Conservation (phyloP, 2,113 vertebrate species). For the Oreochromis tanganicae region DNA sequence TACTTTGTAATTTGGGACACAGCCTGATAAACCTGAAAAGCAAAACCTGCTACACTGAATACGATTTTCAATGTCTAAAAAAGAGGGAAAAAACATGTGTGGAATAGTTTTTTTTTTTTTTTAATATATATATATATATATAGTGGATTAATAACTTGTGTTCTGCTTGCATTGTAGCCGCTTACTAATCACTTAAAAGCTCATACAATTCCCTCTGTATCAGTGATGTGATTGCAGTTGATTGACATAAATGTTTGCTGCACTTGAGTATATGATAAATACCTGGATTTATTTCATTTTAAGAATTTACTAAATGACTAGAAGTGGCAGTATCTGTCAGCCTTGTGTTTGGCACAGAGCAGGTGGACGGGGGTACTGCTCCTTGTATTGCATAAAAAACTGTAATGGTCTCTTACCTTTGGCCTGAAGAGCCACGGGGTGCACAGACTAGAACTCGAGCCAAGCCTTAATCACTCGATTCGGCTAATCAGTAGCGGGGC, state of each 20-base stretch:
- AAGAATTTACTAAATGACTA: not conserved
- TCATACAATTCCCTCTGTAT: conserved; percentile 22
- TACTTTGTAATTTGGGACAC: not conserved
- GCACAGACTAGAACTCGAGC: not conserved
- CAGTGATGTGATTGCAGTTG: not conserved
- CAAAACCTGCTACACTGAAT: not conserved
- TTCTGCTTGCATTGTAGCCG: conserved; percentile 61
- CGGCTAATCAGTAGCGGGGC: not conserved
- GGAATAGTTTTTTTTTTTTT: not conserved
- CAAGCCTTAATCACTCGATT: not conserved
- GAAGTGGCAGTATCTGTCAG: not conserved
- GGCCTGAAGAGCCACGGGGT: conserved; percentile 5
- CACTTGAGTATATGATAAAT: not conserved
- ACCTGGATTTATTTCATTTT: not conserved
- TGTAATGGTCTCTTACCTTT: conserved; percentile 2
- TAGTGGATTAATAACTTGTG: not conserved
- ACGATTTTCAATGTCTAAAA: not conserved
- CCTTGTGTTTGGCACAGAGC: not conserved
- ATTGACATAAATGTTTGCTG: not conserved
- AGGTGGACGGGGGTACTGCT: not conserved
- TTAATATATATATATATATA: not conserved
- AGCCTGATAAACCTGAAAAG: not conserved
- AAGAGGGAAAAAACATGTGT: not conserved
- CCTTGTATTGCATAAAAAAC: not conserved
- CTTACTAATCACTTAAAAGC: conserved; percentile 39